phyloP scores from a whole-genome alignment of 2,888 invertebrate species.

The Cylloceria caligata region DNA sequence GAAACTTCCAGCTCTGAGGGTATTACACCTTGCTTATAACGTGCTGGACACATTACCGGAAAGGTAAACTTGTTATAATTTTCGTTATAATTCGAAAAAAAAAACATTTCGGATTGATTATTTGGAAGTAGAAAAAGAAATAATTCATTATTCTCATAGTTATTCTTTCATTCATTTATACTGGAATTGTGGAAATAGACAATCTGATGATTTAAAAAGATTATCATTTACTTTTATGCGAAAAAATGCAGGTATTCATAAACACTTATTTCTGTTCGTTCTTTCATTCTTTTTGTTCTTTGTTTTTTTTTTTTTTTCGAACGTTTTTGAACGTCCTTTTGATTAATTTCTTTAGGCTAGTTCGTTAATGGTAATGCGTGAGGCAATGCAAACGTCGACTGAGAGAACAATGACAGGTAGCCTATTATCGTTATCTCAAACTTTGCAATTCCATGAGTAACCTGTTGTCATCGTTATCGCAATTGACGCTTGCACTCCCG shows the following conservation, averaged over 20 bases:
- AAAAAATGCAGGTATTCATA: background rate
- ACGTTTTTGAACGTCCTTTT: background rate
- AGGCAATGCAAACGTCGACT: too few species aligned
- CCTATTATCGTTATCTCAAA: too few species aligned
- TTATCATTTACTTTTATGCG: background rate
- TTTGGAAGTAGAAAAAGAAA: background rate
- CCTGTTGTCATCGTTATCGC: too few species aligned
- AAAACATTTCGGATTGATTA: background rate
- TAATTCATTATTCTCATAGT: background rate
- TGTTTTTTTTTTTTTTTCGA: too few species aligned
- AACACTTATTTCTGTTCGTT: background rate
- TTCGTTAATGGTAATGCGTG: background rate
- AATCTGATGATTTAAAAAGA: too few species aligned
- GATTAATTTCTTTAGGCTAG: background rate
- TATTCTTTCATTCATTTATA: background rate
- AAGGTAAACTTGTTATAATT: conserved; percentile 80
- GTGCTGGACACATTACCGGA: conserved; percentile 91
- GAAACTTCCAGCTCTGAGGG: conserved; percentile 88
- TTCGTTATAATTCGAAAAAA: background rate
- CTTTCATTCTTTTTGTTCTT: too few species aligned
- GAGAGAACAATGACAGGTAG: too few species aligned
- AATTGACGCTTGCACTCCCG: too few species aligned
- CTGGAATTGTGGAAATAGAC: background rate
- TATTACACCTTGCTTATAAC: conserved; percentile 92
- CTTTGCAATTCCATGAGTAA: too few species aligned